Evolutionary conservation across 2,888 invertebrate species (phyloP), one percentile per base, ranked within the genome.

Genomic region (Latrodectus hesperus): DNA sequence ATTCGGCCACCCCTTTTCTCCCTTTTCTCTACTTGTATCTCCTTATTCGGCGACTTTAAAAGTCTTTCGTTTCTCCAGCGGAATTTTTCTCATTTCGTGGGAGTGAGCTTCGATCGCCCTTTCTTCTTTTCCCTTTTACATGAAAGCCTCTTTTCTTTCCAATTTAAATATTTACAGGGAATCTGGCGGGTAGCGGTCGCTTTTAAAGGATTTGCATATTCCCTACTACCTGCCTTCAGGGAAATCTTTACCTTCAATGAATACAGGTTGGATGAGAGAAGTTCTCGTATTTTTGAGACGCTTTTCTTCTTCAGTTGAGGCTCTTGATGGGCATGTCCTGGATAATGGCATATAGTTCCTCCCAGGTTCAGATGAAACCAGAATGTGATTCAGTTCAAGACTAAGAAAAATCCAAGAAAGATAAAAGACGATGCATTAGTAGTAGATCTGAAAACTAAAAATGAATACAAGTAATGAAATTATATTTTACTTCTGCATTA

Each of bases 121-220:
- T 52, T 49, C 17, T 51, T 49, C 51, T 71, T 71, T 52, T 17
- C 22, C 60, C 65, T 67, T 71, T 67, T 70, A 64, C 64, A 75
- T 51, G 71, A 79, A 76, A 64, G 52, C 65, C 71, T 64, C 79
- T 64, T 83, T 80, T 60, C 68, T 55, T 49, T 53, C 64, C 80
- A 80, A 86, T 86, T 86, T 86, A 86, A 86, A 86, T 86, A 86
- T 86, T 86, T 86, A 86, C 85, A 60, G 55, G 68, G 84, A 70
- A 85, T 85, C 79, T 78, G 72, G 72, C 68, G 49, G 79, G 67
- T 38, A 51, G 80, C 75, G 65, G 72, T 72, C 65, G 71, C 80
- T 86, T 86, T 86, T 86, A 86, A 76, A 70, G 85, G 73, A 86
- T 86, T 86, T 86, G 68, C 85, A 86, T 86, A 80, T 53, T 60